Evolutionary conservation across 2,888 invertebrate genomes (phyloP), one percentile per base, ranked within the genome.

Genomic region (Lymantria monacha): DNA sequence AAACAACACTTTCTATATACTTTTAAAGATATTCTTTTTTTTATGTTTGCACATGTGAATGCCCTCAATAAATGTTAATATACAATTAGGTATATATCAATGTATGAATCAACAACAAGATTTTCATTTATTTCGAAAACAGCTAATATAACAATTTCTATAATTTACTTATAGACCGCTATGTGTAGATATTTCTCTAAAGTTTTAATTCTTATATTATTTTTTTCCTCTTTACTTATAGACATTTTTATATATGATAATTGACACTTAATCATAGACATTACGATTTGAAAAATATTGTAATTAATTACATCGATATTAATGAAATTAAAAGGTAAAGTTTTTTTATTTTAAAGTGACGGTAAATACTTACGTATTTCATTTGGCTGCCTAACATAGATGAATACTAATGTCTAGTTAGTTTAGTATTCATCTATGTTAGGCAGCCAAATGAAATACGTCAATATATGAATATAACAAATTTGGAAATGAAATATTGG

Each of bases 81-180:
- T 59, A 59, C 54, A 59, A 15, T 41, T 53, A 22, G 22, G 22
- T 22, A 22, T 22, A 55, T 66, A 56, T 62, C 51, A 66, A 66
- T 61, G 63, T 67, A 63, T 61, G 57, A 63, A 61, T 77, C 74
- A 82, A 83, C 83, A 86, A 86, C 79, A 81, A 81, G 79, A 74
- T 72, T 76, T 78, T 68, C 37, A 69, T 77, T 75, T 76, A 68
- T 68, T 65, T 45, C 56, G 65, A 75, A 76, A 83, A 81, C 78
- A 75, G 75, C 79, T 83, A 85, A 63, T 72, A 64, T 79, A 86
- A 87, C 85, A 85, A 82, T 71, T 69, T 76, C 70, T 76, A 77
- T 75, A 71, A 63, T 66, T 11, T n/a, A 61, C 56, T 72, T 78
- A 78, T 74, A 75, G 74, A 81, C 70, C 69, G 70, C 74, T 76